Percentiles rank a stretch among this genome's conserved stretches.
phyloP scores from a whole-genome alignment of 2,797 vertebrate genomes.

The Lindbergichthys nudifrons region DNA sequence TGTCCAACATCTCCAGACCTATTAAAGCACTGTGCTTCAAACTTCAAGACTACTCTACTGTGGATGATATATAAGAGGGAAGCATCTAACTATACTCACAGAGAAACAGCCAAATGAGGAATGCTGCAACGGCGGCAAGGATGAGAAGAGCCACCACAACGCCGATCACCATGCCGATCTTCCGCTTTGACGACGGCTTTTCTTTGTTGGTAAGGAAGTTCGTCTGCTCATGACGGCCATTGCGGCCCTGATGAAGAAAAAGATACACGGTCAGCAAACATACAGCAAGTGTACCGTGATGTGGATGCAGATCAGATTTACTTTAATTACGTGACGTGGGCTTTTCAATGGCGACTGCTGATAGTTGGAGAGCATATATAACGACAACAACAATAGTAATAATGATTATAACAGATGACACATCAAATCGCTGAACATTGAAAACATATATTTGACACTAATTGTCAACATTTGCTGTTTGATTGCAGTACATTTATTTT shows the following conservation, averaged over 20 bases:
- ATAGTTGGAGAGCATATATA: too few species aligned
- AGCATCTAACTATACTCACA: conserved; percentile 67
- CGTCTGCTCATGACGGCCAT: conserved; percentile 67
- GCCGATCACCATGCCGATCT: conserved; percentile 55
- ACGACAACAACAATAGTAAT: too few species aligned
- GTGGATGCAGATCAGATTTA: background rate
- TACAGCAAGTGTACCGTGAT: background rate
- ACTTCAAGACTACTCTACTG: background rate
- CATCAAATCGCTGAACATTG: too few species aligned
- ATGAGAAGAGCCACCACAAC: conserved; percentile 68
- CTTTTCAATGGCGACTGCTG: too few species aligned
- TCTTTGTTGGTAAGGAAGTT: conserved; percentile 71
- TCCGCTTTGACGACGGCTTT: conserved; percentile 67
- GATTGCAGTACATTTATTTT: too few species aligned
- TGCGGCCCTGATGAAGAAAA: conserved; percentile 50
- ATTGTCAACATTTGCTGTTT: too few species aligned
- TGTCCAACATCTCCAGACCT: conserved; percentile 10
- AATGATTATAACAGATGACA: too few species aligned
- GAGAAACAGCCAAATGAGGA: conserved; percentile 83
- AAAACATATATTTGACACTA: too few species aligned
- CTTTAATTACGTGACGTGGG: background rate
- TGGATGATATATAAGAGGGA: background rate
- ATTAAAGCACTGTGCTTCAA: background rate
- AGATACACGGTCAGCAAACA: conserved; percentile 22
- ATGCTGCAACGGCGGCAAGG: conserved; percentile 65